These are phyloP conservation scores for Ricordea florida DNA, from an alignment of 92 coral and sea anemone species.

Conservation along the genomic window DNA sequence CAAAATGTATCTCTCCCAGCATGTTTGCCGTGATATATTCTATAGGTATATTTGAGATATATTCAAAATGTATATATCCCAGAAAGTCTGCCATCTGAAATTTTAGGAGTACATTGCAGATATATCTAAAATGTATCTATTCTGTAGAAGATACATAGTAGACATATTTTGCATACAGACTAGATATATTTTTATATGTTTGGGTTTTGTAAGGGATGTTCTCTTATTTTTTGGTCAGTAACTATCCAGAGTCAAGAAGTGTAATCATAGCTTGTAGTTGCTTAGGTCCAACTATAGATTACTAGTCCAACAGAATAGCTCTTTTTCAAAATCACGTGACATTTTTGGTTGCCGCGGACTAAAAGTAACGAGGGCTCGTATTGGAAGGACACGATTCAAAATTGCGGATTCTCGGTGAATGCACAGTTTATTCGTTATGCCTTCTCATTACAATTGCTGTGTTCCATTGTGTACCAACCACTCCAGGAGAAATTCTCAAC, in stretches of 20 bases:
- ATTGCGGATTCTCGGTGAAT: conserved; percentile 10
- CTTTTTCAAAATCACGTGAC: conserved; percentile 46
- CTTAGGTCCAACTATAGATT: too few species aligned
- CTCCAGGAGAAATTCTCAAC: conserved; percentile 38
- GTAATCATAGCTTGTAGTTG: too few species aligned
- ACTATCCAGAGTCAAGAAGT: too few species aligned
- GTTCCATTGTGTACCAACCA: conserved; percentile 46
- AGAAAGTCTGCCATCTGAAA: neutral
- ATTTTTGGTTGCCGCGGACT: conserved; percentile 21
- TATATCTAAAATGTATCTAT: neutral
- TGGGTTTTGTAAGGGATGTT: neutral
- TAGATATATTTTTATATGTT: neutral
- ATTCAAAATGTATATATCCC: neutral
- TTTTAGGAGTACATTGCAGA: neutral
- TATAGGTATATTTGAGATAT: neutral
- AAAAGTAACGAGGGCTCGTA: conserved; percentile 14
- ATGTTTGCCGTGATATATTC: neutral
- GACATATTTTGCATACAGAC: neutral
- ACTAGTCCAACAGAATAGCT: too few species aligned
- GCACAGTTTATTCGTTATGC: conserved; percentile 15
- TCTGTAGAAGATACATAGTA: neutral
- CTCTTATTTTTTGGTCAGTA: too few species aligned
- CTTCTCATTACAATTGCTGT: conserved; percentile 55
- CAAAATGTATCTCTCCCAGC: neutral
- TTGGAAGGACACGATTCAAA: conserved; percentile 19